These are phyloP conservation scores for Mesorhabditis belari DNA, from an alignment of 2,888 invertebrate genomes.

Conservation along the genomic window DNA sequence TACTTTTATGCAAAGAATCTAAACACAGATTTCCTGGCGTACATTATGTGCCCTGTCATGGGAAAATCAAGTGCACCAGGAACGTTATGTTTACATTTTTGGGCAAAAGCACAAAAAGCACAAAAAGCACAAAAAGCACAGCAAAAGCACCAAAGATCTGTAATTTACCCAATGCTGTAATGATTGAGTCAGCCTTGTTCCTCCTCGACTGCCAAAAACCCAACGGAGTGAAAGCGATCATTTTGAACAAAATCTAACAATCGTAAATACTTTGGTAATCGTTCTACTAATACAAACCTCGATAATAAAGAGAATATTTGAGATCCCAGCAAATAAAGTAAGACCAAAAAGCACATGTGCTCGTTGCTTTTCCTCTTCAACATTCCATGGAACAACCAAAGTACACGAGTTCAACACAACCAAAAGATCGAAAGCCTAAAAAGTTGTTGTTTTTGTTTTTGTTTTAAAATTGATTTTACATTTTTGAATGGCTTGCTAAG, in stretches of 20 bases:
- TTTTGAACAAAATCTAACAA: conserved; percentile 79
- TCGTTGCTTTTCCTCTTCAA: conserved; percentile 63
- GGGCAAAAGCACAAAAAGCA: too few relatives aligned
- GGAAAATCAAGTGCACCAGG: too few relatives aligned
- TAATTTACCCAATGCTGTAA: conserved; percentile 80
- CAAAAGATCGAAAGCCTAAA: conserved; percentile 78
- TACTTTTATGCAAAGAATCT: too few relatives aligned
- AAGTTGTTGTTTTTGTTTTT: neutral
- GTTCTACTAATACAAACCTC: conserved; percentile 60
- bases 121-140: too few relatives aligned
- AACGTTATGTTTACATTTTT: too few relatives aligned
- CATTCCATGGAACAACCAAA: conserved; percentile 60
- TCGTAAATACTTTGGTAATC: too few relatives aligned
- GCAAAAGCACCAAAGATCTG: too few relatives aligned
- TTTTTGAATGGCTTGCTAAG: conserved; percentile 87
- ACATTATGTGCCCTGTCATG: too few relatives aligned
- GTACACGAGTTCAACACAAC: conserved; percentile 87
- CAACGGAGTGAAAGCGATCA: conserved; percentile 90
- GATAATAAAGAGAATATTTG: conserved; percentile 85
- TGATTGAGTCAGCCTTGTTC: conserved; percentile 92
- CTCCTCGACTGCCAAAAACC: conserved; percentile 91
- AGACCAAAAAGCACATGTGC: conserved; percentile 68
- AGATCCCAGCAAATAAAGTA: conserved; percentile 77
- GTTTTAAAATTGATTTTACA: conserved; percentile 4
- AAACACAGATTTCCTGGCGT: too few relatives aligned